Evolutionary conservation across 1,140 invertebrate genomes (phyloP).

Genomic region (Pantala flavescens): DNA sequence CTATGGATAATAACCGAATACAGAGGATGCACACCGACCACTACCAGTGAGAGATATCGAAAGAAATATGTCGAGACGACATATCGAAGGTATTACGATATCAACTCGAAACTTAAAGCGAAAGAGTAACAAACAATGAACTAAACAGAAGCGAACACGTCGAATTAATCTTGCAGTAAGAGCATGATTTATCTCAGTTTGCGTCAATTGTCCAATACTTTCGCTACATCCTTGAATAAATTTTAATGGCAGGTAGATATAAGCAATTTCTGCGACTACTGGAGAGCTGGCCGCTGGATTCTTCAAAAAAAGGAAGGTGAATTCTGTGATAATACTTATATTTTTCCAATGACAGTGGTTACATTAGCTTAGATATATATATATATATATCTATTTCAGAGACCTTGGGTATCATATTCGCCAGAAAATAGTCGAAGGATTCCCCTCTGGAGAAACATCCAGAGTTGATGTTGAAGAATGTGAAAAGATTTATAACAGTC

Average conservation of each 20-base stretch:
- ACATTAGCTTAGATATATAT: conserved; percentile 16
- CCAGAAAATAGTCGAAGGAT: conserved; percentile 51
- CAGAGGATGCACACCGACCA: background rate
- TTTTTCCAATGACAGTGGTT: conserved; percentile 21
- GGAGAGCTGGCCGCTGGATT: conserved; percentile 68
- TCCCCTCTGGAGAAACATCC: conserved; percentile 45
- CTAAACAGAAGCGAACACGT: too few species aligned
- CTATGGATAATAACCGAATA: background rate
- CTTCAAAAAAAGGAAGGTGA: conserved; percentile 59
- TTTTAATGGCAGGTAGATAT: conserved; percentile 33
- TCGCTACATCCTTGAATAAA: too few species aligned
- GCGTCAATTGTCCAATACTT: too few species aligned
- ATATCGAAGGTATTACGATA: background rate
- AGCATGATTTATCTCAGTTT: too few species aligned
- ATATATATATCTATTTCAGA: conserved; percentile 40
- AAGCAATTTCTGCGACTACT: conserved; percentile 62
- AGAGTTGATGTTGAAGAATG: conserved; percentile 46
- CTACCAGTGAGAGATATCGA: background rate
- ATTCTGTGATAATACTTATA: conserved; percentile 21
- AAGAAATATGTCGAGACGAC: background rate
- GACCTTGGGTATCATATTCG: conserved; percentile 66
- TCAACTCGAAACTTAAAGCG: too few species aligned
- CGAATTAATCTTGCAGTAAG: too few species aligned
- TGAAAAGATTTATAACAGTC: conserved; percentile 49
- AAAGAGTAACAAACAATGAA: too few species aligned